Percentiles rank a stretch among this genome's conserved stretches.
phyloP scores from a whole-genome alignment of 2,888 invertebrate genomes.

The Xanthia togata region DNA sequence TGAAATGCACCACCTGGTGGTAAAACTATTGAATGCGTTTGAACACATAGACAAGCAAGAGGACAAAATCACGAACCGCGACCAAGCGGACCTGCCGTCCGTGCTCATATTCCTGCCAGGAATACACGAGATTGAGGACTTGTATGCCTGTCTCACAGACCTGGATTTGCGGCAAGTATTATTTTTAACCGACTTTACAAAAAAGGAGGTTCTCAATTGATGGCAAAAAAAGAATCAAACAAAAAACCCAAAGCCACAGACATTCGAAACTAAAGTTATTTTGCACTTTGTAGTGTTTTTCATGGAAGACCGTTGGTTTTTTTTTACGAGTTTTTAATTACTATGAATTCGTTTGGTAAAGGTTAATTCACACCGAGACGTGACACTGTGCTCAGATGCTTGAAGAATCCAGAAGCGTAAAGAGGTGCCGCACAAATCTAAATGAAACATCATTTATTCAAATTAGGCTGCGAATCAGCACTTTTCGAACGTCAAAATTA shows the following conservation, averaged over 20 bases:
- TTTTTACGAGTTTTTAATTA: not conserved
- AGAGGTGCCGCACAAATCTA: not conserved
- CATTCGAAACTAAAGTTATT: not conserved
- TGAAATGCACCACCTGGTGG: conserved; percentile 91
- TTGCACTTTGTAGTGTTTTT: not conserved
- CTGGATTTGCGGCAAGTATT: conserved; percentile 73
- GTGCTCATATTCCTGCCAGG: conserved; percentile 98
- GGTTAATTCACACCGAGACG: not conserved
- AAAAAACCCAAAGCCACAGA: not conserved
- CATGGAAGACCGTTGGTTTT: not conserved
- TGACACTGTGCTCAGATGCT: not conserved
- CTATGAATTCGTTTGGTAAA: not conserved
- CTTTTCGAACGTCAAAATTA: no score
- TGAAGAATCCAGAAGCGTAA: not conserved
- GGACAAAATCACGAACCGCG: conserved; percentile 74
- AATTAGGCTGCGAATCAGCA: no score
- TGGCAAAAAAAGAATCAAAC: not conserved
- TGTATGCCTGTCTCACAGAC: conserved; percentile 87
- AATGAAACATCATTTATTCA: no score
- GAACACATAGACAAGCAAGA: conserved; percentile 91
- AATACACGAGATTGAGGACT: conserved; percentile 95
- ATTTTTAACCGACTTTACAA: not conserved
- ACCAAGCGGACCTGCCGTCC: conserved; percentile 87
- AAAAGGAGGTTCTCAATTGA: not conserved
- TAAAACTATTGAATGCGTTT: conserved; percentile 91